These are phyloP conservation scores for Solen grandis DNA, from an alignment of 1,140 invertebrate species.

Conservation along the genomic window DNA sequence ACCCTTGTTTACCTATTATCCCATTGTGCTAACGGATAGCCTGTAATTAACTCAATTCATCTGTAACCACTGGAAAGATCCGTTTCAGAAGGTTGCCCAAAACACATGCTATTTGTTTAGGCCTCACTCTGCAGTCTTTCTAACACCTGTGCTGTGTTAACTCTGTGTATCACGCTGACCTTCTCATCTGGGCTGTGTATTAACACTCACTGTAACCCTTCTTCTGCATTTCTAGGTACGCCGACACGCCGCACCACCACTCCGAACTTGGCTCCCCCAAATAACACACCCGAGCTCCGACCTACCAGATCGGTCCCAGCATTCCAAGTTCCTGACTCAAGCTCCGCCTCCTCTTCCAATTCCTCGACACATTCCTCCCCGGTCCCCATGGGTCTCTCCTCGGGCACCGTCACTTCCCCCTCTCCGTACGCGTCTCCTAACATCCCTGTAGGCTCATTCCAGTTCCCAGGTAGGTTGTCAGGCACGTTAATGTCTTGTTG, in stretches of 20 bases:
- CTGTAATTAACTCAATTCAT: no score
- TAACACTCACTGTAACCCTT: background rate
- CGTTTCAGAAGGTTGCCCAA: no score
- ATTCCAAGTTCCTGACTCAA: constrained; percentile 87
- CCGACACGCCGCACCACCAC: constrained; percentile 39
- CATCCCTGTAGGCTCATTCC: constrained; percentile 85
- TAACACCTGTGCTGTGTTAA: no score
- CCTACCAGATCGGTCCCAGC: constrained; percentile 46
- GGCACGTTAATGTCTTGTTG: background rate
- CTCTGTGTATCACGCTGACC: no score
- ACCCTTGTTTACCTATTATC: no score
- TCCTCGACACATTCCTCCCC: constrained; percentile 97
- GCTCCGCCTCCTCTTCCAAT: constrained; percentile 97
- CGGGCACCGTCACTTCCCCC: constrained; percentile 68
- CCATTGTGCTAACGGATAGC: no score
- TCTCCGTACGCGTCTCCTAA: constrained; percentile 72
- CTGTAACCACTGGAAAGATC: no score
- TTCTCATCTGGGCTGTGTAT: background rate
- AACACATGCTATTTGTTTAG: no score
- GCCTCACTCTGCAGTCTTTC: no score
- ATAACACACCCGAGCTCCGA: background rate
- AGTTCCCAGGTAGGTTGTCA: constrained; percentile 92
- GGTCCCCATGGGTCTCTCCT: constrained; percentile 82
- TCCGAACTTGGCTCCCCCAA: background rate
- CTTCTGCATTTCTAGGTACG: background rate